Evolutionary conservation across 2,113 vertebrate genomes (phyloP).

Genomic region (Erythrocercus mccallii): DNA sequence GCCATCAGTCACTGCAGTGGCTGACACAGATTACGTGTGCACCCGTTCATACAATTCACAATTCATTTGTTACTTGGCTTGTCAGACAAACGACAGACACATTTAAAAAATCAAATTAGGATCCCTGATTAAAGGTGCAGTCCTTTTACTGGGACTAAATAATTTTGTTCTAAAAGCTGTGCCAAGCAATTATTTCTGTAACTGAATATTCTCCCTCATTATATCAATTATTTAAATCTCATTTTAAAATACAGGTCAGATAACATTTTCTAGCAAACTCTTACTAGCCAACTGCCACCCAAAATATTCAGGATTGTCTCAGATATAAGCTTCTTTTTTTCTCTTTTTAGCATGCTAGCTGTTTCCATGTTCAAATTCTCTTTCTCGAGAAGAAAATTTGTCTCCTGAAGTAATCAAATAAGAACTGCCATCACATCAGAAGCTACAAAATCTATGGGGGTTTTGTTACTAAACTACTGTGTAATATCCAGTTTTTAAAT

Average conservation of each 20-base stretch:
- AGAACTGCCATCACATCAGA: slow-evolving; percentile 57
- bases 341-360: neutral
- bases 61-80: slow-evolving; percentile 62
- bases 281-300: slow-evolving; percentile 35
- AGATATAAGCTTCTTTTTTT: slow-evolving; percentile 2
- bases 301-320: slow-evolving; percentile 23
- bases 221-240: slow-evolving; percentile 78
- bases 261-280: slow-evolving; percentile 68
- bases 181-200: slow-evolving; percentile 75
- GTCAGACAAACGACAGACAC: slow-evolving; percentile 68
- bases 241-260: slow-evolving; percentile 73
- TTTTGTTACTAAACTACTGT: slow-evolving; percentile 33
- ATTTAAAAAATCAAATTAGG: slow-evolving; percentile 72
- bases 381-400: slow-evolving; percentile 39
- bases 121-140: slow-evolving; percentile 73
- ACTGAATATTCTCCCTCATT: slow-evolving; percentile 77
- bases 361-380: neutral
- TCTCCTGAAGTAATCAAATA: slow-evolving; percentile 36
- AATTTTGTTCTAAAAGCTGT: slow-evolving; percentile 70
- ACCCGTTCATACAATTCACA: slow-evolving; percentile 58
- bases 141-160: slow-evolving; percentile 72
- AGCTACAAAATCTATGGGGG: neutral
- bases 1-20: neutral
- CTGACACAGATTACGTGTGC: slow-evolving; percentile 55
- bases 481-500: slow-evolving; percentile 43